Evolutionary conservation across 2,888 invertebrate species (phyloP).

Genomic region (Balanococcus diminutus): DNA sequence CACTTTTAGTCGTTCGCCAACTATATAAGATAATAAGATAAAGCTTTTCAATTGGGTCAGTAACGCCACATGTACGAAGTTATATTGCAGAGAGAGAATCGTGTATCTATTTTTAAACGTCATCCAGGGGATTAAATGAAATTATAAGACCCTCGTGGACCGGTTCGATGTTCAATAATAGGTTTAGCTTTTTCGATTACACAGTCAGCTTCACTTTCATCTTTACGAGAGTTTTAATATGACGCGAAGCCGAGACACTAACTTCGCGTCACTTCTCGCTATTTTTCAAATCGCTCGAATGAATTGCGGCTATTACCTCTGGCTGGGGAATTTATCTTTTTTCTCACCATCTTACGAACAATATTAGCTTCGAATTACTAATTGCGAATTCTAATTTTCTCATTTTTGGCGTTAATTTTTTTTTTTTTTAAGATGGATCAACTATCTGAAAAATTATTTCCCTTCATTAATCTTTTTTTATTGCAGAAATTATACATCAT

Average conservation of each 20-base stretch:
- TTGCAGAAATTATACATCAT: neutral
- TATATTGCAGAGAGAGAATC: neutral
- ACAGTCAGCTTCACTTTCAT: neutral
- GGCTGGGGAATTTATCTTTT: neutral
- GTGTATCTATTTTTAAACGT: neutral
- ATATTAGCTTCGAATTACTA: neutral
- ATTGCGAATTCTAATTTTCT: neutral
- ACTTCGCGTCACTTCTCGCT: no score
- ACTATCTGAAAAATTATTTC: neutral
- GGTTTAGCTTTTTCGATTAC: neutral
- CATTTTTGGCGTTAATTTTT: no score
- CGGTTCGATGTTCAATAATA: neutral
- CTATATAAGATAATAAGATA: neutral
- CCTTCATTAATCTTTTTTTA: neutral
- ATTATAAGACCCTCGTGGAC: neutral
- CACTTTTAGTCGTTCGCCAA: neutral
- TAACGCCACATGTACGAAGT: neutral
- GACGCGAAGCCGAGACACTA: no score
- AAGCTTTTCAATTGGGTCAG: constrained; percentile 21
- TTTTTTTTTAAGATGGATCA: neutral
- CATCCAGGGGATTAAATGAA: neutral
- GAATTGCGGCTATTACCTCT: no score
- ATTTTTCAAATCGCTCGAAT: no score
- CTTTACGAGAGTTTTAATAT: neutral
- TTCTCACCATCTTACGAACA: neutral